These are phyloP conservation scores for Caerostris darwini DNA, from an alignment of 1,140 invertebrate genomes.

Conservation along the genomic window DNA sequence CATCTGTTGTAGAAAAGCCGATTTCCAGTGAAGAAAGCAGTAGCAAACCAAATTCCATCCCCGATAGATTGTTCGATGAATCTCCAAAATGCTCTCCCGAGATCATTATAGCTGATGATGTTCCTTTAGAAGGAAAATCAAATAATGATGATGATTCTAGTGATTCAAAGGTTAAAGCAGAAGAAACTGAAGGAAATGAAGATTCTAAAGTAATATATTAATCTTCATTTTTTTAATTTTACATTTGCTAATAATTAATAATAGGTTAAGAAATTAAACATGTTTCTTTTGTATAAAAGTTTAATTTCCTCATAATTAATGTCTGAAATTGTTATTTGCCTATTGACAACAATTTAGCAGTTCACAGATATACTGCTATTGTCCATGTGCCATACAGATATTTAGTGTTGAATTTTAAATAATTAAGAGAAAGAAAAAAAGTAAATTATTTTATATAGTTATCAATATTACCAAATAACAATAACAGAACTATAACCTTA, in stretches of 20 bases:
- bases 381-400: too few species aligned
- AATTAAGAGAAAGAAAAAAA: too few species aligned
- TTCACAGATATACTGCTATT: too few species aligned
- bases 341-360: too few species aligned
- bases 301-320: too few species aligned
- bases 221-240: neutral
- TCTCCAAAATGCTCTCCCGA: conserved; percentile 35
- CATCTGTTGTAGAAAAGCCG: neutral
- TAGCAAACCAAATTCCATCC: neutral
- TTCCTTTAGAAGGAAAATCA: conserved; percentile 18
- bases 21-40: neutral
- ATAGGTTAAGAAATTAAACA: too few species aligned
- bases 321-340: too few species aligned
- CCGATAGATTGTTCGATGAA: neutral
- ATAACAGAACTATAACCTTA: too few species aligned
- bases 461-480: too few species aligned
- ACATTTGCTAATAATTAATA: neutral
- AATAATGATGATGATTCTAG: neutral
- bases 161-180: neutral
- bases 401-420: too few species aligned
- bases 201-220: neutral
- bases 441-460: too few species aligned
- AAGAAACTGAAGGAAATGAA: neutral
- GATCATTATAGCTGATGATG: neutral
- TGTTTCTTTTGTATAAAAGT: too few species aligned